These are phyloP conservation scores for Thumatha senex DNA, from an alignment of 2,888 invertebrate genomes.

Conservation along the genomic window DNA sequence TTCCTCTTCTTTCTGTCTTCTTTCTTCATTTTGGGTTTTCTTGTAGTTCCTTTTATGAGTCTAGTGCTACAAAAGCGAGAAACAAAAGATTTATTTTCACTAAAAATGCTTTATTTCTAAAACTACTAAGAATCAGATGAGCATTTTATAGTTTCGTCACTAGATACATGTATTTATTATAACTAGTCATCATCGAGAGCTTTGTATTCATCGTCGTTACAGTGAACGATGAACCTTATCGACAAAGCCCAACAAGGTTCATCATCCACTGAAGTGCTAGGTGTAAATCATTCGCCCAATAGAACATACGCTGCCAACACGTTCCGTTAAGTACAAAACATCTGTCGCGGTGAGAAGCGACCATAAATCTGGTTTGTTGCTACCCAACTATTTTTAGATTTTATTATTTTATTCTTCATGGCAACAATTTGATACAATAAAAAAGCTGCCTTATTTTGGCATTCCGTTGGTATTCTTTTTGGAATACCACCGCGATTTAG, in stretches of 20 bases:
- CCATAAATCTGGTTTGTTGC: constrained; percentile 62
- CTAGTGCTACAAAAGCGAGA: too few relatives aligned
- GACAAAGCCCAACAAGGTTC: constrained; percentile 8
- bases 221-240: too few relatives aligned
- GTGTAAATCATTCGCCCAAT: too few relatives aligned
- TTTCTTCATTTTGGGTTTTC: too few relatives aligned
- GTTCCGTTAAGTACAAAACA: constrained; percentile 30
- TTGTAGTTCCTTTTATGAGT: too few relatives aligned
- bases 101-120: too few relatives aligned
- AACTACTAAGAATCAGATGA: too few relatives aligned
- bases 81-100: too few relatives aligned
- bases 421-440: constrained; percentile 41
- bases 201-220: neutral
- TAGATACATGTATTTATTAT: too few relatives aligned
- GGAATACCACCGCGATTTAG: too few relatives aligned
- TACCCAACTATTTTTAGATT: constrained; percentile 56
- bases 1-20: too few relatives aligned
- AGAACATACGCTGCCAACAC: constrained; percentile 37
- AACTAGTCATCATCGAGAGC: constrained; percentile 20
- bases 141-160: too few relatives aligned
- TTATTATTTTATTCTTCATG: constrained; percentile 50
- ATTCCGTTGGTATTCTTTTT: constrained; percentile 19
- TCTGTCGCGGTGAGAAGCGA: constrained; percentile 39
- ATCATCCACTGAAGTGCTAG: constrained; percentile 17
- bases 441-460: constrained; percentile 28